Evolutionary conservation across 2,888 invertebrate species (phyloP).

Genomic region (Acholoe squamosa): DNA sequence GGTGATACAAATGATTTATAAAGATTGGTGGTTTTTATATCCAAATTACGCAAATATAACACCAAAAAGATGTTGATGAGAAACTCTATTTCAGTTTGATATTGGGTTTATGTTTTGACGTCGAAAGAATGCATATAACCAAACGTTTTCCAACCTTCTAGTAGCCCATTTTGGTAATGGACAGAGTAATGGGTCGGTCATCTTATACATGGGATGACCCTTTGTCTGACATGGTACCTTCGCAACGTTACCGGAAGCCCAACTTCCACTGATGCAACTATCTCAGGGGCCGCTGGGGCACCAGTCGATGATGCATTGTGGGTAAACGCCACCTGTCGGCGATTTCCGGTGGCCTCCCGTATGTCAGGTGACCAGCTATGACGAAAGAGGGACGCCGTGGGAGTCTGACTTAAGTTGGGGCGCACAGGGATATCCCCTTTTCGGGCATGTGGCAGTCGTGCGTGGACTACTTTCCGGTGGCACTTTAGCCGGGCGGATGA

Average conservation of each 20-base stretch:
- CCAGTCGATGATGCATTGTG: slow-evolving; percentile 26
- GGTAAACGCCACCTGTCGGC: slow-evolving; percentile 36
- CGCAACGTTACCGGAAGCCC: neutral
- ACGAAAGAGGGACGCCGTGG: slow-evolving; percentile 1
- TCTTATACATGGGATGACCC: too few relatives aligned
- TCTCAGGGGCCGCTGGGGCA: neutral
- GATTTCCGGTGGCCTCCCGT: slow-evolving; percentile 20
- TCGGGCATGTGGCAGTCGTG: neutral
- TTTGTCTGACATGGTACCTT: too few relatives aligned
- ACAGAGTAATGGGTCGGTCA: too few relatives aligned
- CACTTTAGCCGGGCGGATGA: neutral
- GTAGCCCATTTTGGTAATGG: too few relatives aligned
- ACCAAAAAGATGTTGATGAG: too few relatives aligned
- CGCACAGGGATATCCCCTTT: neutral
- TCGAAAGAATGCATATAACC: too few relatives aligned
- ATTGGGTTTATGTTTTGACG: too few relatives aligned
- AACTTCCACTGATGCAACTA: neutral
- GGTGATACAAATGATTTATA: too few relatives aligned
- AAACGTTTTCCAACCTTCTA: too few relatives aligned
- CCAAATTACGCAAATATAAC: too few relatives aligned
- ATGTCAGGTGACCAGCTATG: slow-evolving; percentile 38
- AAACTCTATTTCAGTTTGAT: too few relatives aligned
- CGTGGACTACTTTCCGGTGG: neutral
- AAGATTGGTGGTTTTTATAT: too few relatives aligned
- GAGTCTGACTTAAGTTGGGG: neutral